Percentiles rank a stretch among this genome's conserved stretches.
Evolutionary conservation across 1,140 invertebrate species (phyloP).

Genomic region (Eubasilissa regina): DNA sequence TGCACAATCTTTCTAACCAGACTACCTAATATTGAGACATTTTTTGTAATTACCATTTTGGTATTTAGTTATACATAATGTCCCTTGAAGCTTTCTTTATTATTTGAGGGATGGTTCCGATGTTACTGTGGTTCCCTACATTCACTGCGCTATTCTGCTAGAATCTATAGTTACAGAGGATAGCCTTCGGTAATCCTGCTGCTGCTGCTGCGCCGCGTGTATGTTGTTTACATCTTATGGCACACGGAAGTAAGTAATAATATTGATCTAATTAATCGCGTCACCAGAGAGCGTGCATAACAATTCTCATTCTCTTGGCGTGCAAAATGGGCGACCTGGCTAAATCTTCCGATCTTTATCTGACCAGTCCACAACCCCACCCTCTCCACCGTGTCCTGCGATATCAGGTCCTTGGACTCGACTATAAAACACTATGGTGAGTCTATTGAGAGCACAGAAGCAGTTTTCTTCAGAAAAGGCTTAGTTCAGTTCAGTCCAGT

Average conservation of each 20-base stretch:
- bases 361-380: not conserved
- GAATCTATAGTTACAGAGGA: too few species aligned
- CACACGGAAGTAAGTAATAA: not conserved
- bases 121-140: too few species aligned
- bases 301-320: conserved; percentile 36
- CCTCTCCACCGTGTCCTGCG: not conserved
- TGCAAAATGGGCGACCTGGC: conserved; percentile 6
- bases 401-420: not conserved
- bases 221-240: not conserved
- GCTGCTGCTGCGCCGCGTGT: not conserved
- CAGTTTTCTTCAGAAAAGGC: conserved; percentile 40
- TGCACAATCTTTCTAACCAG: too few species aligned
- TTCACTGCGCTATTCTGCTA: too few species aligned
- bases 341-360: conserved; percentile 13
- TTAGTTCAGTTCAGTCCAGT: conserved; percentile 19
- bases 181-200: too few species aligned
- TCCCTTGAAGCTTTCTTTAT: too few species aligned
- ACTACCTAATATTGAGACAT: too few species aligned
- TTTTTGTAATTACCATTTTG: too few species aligned
- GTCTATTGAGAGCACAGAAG: conserved; percentile 11
- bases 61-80: too few species aligned
- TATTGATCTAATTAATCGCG: too few species aligned
- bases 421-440: conserved; percentile 21
- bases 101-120: too few species aligned
- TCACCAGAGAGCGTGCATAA: not conserved